Percentiles rank a stretch among this genome's conserved stretches.
These are phyloP conservation scores for Drosophila serrata DNA, from an alignment of 1,140 invertebrate species.

Conservation along the genomic window DNA sequence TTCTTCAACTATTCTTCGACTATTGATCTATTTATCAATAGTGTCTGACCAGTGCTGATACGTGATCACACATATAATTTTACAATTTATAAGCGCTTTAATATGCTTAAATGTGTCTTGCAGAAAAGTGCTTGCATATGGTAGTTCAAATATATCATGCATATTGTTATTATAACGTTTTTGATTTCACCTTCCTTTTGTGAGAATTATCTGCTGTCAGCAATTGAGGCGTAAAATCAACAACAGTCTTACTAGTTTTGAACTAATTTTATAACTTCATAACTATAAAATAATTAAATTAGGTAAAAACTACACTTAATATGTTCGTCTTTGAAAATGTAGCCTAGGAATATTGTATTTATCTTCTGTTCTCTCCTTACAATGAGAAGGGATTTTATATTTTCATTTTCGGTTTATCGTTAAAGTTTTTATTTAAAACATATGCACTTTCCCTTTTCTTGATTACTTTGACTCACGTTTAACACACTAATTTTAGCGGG, in stretches of 20 bases:
- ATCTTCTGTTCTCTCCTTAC: conserved; percentile 11
- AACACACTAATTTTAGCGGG: conserved; percentile 76
- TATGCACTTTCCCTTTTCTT: background rate
- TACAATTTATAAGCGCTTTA: no score
- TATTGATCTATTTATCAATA: background rate
- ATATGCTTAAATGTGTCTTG: background rate
- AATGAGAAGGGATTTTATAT: conserved; percentile 6
- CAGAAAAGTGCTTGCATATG: background rate
- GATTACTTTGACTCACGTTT: conserved; percentile 36
- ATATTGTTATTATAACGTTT: background rate
- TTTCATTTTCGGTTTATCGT: conserved; percentile 26
- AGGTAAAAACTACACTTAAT: background rate
- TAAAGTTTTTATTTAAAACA: conserved; percentile 32
- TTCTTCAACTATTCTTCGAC: background rate
- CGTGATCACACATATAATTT: background rate
- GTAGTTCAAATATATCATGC: background rate
- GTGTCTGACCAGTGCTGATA: background rate
- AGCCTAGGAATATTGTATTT: conserved; percentile 1
- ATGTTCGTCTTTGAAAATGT: background rate
- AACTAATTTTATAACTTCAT: no score
- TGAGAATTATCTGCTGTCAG: background rate
- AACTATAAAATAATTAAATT: background rate
- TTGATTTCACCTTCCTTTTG: background rate
- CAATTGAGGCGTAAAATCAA: background rate
- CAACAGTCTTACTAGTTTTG: background rate